Evolutionary conservation across 2,113 vertebrate genomes (phyloP), one percentile per base, ranked within the genome.

Genomic region (Cavia aperea): DNA sequence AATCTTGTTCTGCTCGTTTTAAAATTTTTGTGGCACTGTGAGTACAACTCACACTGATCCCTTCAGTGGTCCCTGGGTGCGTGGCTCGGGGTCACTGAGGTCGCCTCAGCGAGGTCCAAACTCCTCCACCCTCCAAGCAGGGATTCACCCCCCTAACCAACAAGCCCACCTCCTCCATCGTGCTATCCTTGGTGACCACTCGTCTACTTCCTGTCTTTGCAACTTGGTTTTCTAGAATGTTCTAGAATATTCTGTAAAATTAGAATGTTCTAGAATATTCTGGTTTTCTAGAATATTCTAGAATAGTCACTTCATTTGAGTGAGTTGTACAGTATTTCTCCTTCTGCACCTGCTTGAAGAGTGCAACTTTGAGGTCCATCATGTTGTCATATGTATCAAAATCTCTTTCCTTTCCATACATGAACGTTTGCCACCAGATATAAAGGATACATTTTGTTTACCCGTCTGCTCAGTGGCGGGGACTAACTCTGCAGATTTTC

Each of bases 31-130:
- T 63, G 21, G 56, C 31, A 29, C 21, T 39, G 36, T 16, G 21
- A 2, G 7, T 5, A 3, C 12, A 33, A 8, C 23, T 10, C 18
- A 16, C 15, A 19, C 24, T 43, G 16, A 6, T 19, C 60, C 8
- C 5, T 56, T 65, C 51, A 43, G 29, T 58, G 19, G 19, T 5
- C 31, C 21, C 4, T 26, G 33, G 18, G 33, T 4, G 33, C 3
- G 7, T 7, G 8, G 46, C 23, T 36, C 36, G 0, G 31, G 29
- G 26, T 33, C 49, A 1, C 31, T 51, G 15, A 78, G 46, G 33
- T 5, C 9, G 9, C 33, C 19, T 4, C 21, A 13, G 19, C 6
- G 33, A 12, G 5, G 33, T 11, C 33, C 19, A 54, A 36, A 5
- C 18, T 8, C 78, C 10, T 19, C 33, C 54, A 13, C 33, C 21